These are phyloP conservation scores for Ryuthela nishihirai DNA, from an alignment of 2,888 invertebrate genomes.

Conservation along the genomic window DNA sequence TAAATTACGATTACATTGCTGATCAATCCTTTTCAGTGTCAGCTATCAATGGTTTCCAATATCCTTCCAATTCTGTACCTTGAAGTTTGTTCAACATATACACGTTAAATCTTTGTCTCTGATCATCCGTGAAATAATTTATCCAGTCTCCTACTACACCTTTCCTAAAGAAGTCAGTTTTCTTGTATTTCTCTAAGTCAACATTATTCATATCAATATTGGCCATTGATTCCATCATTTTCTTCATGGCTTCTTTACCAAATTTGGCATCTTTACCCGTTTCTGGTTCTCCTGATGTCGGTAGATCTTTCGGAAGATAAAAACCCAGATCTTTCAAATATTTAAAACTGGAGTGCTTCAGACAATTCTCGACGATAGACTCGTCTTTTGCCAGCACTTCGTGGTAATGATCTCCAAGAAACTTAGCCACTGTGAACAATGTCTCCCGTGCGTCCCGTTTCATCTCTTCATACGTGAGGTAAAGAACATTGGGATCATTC, in stretches of 20 bases:
- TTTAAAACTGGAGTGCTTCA: slow-evolving; percentile 33
- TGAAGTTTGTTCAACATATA: too few species aligned
- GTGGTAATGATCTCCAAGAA: slow-evolving; percentile 35
- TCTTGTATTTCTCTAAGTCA: background rate
- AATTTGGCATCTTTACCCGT: too few species aligned
- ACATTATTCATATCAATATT: background rate
- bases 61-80: too few species aligned
- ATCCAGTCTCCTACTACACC: too few species aligned
- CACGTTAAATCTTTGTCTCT: too few species aligned
- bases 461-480: slow-evolving; percentile 52
- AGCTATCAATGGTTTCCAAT: too few species aligned
- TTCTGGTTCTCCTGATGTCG: too few species aligned
- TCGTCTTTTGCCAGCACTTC: slow-evolving; percentile 17
- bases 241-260: background rate
- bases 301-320: too few species aligned
- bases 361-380: slow-evolving; percentile 17
- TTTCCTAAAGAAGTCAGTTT: too few species aligned
- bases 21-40: too few species aligned
- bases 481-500: slow-evolving; percentile 47
- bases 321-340: slow-evolving; percentile 25
- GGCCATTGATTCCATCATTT: background rate
- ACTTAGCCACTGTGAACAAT: slow-evolving; percentile 40
- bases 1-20: too few species aligned
- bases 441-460: slow-evolving; percentile 43
- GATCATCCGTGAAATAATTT: too few species aligned